phyloP scores from a whole-genome alignment of 2,113 vertebrate genomes.

The Eclectus roratus region DNA sequence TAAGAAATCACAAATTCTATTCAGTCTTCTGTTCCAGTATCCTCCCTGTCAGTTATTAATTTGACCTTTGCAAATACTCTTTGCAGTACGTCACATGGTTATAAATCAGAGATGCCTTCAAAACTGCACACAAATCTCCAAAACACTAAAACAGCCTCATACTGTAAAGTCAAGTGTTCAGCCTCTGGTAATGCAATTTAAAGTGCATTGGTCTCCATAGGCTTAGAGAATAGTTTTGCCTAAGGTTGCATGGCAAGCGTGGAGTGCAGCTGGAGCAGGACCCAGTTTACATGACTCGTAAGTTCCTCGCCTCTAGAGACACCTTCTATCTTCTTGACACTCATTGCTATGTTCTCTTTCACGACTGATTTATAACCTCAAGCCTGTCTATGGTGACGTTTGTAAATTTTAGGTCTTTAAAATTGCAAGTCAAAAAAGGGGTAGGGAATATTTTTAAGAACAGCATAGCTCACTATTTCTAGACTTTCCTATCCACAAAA shows the following conservation, averaged over 20 bases:
- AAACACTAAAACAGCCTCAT: not conserved
- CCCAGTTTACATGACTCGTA: fast-evolving
- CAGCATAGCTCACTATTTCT: not conserved
- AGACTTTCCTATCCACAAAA: not conserved
- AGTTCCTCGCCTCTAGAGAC: not conserved
- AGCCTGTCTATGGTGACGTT: not conserved
- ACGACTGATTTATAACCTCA: not conserved
- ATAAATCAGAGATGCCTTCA: conserved; percentile 27
- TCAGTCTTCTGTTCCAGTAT: conserved; percentile 21
- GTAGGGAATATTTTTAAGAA: not conserved
- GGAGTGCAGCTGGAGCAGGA: not conserved
- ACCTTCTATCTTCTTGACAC: not conserved
- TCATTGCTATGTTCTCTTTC: not conserved
- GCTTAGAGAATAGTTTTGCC: not conserved
- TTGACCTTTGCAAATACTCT: conserved; percentile 42
- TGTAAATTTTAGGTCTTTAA: not conserved
- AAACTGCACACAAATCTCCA: not conserved
- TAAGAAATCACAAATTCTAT: conserved; percentile 47
- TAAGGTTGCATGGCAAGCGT: not conserved
- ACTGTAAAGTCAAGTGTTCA: not conserved
- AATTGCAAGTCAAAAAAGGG: not conserved
- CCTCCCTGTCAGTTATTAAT: conserved; percentile 41
- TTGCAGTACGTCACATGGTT: not conserved
- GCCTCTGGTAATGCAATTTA: not conserved
- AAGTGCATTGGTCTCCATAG: not conserved